Base-by-base conservation (phyloP, 2,888 invertebrate genomes). In the Patella depressa region DNA sequence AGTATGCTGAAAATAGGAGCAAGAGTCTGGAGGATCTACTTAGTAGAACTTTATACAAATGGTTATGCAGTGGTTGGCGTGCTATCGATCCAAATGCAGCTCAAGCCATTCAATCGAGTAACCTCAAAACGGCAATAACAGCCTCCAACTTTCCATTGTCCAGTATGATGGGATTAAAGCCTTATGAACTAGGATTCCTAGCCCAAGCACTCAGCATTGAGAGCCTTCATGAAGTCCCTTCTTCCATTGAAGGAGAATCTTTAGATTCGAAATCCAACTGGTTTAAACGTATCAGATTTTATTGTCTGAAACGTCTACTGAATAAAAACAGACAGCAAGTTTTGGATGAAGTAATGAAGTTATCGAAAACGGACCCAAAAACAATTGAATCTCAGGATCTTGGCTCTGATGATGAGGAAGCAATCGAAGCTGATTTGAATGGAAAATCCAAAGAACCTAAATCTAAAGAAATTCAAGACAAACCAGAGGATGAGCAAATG, bases 201-300 rank as follows among this genome's bases (percentile, higher is more conserved):
- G 76, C 80, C 34, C 83, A 83, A 71, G 80, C 81, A 17, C 80
- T 83, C 77, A 83, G 83, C 72, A 71, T 83, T 69, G 83, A 83
- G 73, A 83, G 83, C 72, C 82, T 83, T 3, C 83, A 83, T 78
- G 83, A 83, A 11, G 74, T 78, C 14, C 83, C 80, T 19, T 57
- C 76, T 24, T 45, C 76, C 53, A 24, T 65, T 24, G 19, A 65
- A 65, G 78, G 74, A 45, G 77, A 70, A 29, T 76, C 75, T 24
- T 70, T 72, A 34, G 59, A 72, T 45, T 75, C 80, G 12, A 75
- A 78, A 70, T 65, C 77, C 57, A 82, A 82, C 78, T 89, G 88
- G 88, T 82, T 89, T 45, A 82, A 84, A n/a, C 86, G 88, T 76
- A 87, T 89, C 72, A 84, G 85, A 78, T 80, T 83, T 59, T 89